phyloP scores from a whole-genome alignment of 2,113 vertebrate species.

The Embiotoca jacksoni region DNA sequence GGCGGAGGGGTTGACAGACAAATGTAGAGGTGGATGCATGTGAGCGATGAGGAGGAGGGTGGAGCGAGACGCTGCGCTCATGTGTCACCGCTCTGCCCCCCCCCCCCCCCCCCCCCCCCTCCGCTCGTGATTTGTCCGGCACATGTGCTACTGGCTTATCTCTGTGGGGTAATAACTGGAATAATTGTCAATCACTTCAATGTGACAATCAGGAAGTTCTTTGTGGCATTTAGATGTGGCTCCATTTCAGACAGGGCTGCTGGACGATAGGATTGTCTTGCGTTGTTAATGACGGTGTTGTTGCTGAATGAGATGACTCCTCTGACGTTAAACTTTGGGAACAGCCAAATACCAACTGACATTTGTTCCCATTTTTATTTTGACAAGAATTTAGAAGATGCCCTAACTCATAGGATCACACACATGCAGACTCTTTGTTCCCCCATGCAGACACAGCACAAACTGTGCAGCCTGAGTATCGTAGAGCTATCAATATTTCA shows the following conservation, averaged over 20 bases:
- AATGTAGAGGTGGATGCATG: constrained; percentile 3
- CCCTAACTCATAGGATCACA: constrained; percentile 2
- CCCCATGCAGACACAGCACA: constrained; percentile 5
- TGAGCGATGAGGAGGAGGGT: not conserved
- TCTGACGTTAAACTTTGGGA: not conserved
- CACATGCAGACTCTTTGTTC: not conserved
- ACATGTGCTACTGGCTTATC: constrained; percentile 28
- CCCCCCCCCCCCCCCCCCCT: not conserved
- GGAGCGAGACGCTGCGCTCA: constrained; percentile 26
- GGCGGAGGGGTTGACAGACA: not conserved
- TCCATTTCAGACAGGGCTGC: not conserved
- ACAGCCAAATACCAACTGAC: not conserved
- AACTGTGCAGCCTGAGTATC: constrained; percentile 27
- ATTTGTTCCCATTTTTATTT: constrained; percentile 27
- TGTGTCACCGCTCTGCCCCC: constrained; percentile 33
- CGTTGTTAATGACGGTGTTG: constrained; percentile 8
- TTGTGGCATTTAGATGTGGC: not conserved
- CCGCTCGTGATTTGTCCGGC: constrained; percentile 37
- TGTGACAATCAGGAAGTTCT: not conserved
- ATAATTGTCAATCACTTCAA: constrained; percentile 9
- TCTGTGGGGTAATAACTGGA: not conserved
- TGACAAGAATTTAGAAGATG: not conserved
- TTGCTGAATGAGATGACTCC: not conserved
- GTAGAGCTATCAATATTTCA: constrained; percentile 75
- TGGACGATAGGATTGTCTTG: not conserved